phyloP scores from a whole-genome alignment of 92 coral and sea anemone species.

The Phenganax stokvisi region DNA sequence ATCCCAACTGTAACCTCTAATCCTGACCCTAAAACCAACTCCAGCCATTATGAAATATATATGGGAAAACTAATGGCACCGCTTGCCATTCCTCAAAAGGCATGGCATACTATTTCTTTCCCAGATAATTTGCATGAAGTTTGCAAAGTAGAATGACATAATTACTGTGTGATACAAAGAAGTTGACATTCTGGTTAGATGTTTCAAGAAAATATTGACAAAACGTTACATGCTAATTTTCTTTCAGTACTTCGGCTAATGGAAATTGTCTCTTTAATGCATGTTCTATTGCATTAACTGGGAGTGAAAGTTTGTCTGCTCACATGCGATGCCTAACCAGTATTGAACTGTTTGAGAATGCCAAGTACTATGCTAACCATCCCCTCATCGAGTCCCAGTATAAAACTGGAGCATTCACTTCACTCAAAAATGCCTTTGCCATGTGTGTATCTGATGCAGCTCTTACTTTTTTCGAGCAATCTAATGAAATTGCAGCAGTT shows the following conservation, averaged over 20 bases:
- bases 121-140: no score
- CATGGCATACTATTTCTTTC: no score
- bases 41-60: no score
- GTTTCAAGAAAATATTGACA: no score
- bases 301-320: constrained; percentile 35
- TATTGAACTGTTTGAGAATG: constrained; percentile 32
- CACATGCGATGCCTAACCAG: constrained; percentile 34
- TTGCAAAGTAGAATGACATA: no score
- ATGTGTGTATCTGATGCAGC: constrained; percentile 34
- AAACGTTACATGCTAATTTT: background rate
- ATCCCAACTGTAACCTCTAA: no score
- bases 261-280: constrained; percentile 36
- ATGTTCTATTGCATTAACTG: constrained; percentile 35
- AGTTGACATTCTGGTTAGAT: no score
- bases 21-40: no score
- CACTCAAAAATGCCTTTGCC: constrained; percentile 38
- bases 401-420: constrained; percentile 30
- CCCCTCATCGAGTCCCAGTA: constrained; percentile 33
- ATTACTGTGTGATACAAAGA: no score
- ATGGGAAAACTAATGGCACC: no score
- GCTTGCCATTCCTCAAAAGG: no score
- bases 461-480: constrained; percentile 23
- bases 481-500: constrained; percentile 32
- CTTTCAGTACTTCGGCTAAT: constrained; percentile 30
- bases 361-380: constrained; percentile 30